Percentiles rank a stretch among this genome's conserved stretches.
phyloP scores from a whole-genome alignment of 2,888 invertebrate genomes.

The Tenthredo notha region DNA sequence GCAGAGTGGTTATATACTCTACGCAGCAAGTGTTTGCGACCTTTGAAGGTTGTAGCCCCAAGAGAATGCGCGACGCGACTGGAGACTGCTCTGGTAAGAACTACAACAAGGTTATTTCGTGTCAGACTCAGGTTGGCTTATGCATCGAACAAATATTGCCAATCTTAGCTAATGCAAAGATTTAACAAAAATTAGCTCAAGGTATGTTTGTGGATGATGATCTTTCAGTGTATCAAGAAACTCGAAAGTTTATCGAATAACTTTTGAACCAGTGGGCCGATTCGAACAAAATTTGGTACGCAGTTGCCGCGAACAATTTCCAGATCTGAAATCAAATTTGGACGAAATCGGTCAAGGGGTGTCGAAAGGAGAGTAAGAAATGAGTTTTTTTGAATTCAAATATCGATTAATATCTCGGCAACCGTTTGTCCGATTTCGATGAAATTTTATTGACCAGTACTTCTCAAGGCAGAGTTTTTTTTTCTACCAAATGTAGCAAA shows the following conservation, averaged over 20 bases:
- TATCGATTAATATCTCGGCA: background rate
- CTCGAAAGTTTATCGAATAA: background rate
- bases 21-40: slow-evolving; percentile 35
- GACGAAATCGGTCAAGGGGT: background rate
- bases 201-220: background rate
- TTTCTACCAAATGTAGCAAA: background rate
- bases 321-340: background rate
- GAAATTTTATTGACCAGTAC: background rate
- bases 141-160: slow-evolving; percentile 29
- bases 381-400: background rate
- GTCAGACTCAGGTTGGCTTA: slow-evolving; percentile 15
- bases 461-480: background rate
- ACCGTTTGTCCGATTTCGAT: background rate
- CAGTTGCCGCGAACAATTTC: background rate
- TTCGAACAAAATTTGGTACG: background rate
- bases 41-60: slow-evolving; percentile 50
- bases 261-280: background rate
- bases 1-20: slow-evolving; percentile 7
- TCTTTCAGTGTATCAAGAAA: background rate
- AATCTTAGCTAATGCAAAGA: background rate
- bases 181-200: background rate
- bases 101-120: slow-evolving; percentile 41
- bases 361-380: background rate
- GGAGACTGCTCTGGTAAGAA: slow-evolving; percentile 14
- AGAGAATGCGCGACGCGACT: slow-evolving; percentile 29